Percentiles rank a stretch among this genome's conserved stretches.
phyloP scores from a whole-genome alignment of 2,888 invertebrate genomes.

The Nematopogon swammerdamellus region DNA sequence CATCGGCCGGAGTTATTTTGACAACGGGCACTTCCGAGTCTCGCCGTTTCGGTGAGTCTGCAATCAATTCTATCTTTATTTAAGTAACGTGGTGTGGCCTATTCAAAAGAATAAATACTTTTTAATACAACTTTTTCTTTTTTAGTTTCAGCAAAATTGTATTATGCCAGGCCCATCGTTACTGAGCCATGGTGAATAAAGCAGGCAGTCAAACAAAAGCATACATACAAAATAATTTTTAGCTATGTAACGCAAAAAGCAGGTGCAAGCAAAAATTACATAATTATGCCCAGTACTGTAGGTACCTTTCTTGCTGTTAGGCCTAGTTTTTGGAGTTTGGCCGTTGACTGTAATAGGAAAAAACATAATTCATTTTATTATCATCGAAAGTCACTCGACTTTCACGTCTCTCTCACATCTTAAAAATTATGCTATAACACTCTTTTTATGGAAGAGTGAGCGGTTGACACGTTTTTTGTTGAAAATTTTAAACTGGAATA shows the following conservation, averaged over 20 bases:
- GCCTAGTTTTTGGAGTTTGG: constrained; percentile 22
- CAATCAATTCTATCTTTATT: no score
- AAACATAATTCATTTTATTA: constrained; percentile 9
- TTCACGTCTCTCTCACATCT: constrained; percentile 5
- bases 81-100: no score
- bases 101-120: no score
- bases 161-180: no score
- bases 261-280: no score
- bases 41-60: background rate
- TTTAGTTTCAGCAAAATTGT: no score
- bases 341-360: constrained; percentile 32
- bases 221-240: no score
- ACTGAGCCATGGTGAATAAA: no score
- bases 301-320: constrained; percentile 35
- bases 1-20: constrained; percentile 12
- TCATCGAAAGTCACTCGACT: constrained; percentile 11
- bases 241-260: no score
- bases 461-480: background rate
- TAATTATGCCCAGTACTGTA: background rate
- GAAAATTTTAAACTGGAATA: no score
- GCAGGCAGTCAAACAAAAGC: no score
- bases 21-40: constrained; percentile 8
- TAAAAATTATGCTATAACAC: constrained; percentile 14
- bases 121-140: no score
- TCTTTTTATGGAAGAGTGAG: background rate